Evolutionary conservation across 2,113 vertebrate species (phyloP).

Genomic region (Brienomyrus brachyistius): DNA sequence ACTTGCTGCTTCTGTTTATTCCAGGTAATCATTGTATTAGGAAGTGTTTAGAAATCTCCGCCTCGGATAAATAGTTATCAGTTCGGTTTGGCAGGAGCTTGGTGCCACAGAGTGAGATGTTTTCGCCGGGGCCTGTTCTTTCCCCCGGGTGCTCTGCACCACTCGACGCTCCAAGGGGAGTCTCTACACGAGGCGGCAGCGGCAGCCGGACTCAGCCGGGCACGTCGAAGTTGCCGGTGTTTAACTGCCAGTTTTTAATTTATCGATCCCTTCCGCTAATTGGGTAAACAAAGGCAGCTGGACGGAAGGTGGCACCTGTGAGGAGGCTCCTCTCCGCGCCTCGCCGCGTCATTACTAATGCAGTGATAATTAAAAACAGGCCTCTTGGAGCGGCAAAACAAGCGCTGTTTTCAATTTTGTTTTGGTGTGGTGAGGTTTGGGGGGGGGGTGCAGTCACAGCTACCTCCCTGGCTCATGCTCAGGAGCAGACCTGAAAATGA

Average conservation of each 20-base stretch:
- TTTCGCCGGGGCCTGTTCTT: background rate
- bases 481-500: background rate
- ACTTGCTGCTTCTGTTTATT: background rate
- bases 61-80: background rate
- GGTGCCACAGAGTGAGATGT: background rate
- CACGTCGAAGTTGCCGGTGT: background rate
- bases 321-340: constrained; percentile 28
- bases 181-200: background rate
- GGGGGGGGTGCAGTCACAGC: background rate
- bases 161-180: background rate
- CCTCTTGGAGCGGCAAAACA: constrained; percentile 39
- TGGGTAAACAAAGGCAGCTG: constrained; percentile 35
- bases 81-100: background rate
- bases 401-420: constrained; percentile 33
- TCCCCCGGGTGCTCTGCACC: background rate
- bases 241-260: constrained; percentile 28
- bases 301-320: constrained; percentile 44
- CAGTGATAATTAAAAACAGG: constrained; percentile 57
- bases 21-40: background rate
- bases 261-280: constrained; percentile 37
- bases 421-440: background rate
- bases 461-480: background rate
- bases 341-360: constrained; percentile 49
- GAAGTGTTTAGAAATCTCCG: background rate
- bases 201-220: background rate